Evolutionary conservation across 2,888 invertebrate genomes (phyloP), one percentile per base, ranked within the genome.

Genomic region (Oscheius onirici): DNA sequence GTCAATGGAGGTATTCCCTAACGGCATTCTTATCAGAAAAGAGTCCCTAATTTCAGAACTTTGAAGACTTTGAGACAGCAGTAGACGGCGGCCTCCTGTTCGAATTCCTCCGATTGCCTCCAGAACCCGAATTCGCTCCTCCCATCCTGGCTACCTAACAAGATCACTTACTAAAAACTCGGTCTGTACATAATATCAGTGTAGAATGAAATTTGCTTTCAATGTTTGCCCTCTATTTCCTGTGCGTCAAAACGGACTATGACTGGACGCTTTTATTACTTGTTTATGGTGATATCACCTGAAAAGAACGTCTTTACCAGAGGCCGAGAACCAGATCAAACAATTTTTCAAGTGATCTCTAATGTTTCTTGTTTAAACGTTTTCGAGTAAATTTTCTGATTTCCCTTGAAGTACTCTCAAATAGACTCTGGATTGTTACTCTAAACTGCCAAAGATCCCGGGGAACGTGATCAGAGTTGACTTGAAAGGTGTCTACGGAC

Each of bases 31-130:
- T 34, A 34, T 34, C 34, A 34, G 34, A 34, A 8, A 2, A 41
- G 28, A 13, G 13, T 24, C 2, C n/a, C n/a, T n/a, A n/a, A n/a
- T 55, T 58, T 40, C 17, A 58, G 58, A 58, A 58, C 17, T 58
- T 58, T 41, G 58, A 58, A n/a, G 63, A 63, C 26, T 63, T 63
- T 44, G 63, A 49, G 20, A 8, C 10, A 10, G 63, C 63, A 13
- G 63, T 63, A 13, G 63, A 63, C n/a, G 46, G 46, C 22, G 17
- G 17, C 5, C n/a, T 44, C 13, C 26, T 63, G 10, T 46, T 63
- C 49, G 63, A 58, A 41, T 58, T 58, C 40, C 58, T 58, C 3
- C 58, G 58, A 41, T 10, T 58, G 13, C 58, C 58, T 17, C 58
- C 58, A 10, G 58, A 58, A 41, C 58, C 58, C 17, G 58, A 28